Percentiles rank a stretch among this genome's conserved stretches.
Evolutionary conservation across 1,140 invertebrate genomes (phyloP).

Genomic region (Bombyx mandarina): DNA sequence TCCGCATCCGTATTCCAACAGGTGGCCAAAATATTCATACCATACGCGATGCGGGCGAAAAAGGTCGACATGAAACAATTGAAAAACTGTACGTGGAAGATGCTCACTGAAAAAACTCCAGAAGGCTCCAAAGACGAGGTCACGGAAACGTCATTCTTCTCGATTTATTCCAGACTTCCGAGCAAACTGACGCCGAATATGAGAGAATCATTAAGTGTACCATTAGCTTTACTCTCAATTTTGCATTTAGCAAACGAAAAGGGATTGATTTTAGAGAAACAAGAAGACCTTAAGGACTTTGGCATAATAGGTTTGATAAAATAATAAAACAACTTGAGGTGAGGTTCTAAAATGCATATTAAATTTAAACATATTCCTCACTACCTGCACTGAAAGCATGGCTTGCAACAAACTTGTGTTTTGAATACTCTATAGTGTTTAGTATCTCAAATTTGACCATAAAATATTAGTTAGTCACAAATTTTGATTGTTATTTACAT

Average conservation of each 20-base stretch:
- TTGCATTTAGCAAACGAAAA: constrained; percentile 88
- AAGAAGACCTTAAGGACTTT: constrained; percentile 54
- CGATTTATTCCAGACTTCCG: constrained; percentile 75
- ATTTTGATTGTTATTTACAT: no score
- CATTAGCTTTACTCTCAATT: constrained; percentile 82
- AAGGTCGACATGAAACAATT: constrained; percentile 85
- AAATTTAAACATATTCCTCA: no score
- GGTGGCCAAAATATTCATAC: constrained; percentile 79
- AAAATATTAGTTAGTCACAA: no score
- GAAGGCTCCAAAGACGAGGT: constrained; percentile 47
- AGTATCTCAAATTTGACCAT: no score
- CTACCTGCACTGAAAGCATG: no score
- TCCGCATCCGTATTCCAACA: constrained; percentile 19
- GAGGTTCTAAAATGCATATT: no score
- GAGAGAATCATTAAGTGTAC: constrained; percentile 80
- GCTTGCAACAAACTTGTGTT: no score
- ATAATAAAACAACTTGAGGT: no score
- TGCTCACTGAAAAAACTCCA: constrained; percentile 51
- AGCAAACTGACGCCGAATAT: constrained; percentile 73
- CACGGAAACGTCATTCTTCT: constrained; percentile 54
- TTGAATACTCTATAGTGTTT: no score
- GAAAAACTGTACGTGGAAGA: constrained; percentile 80
- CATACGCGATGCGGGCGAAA: constrained; percentile 83
- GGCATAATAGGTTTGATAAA: constrained; percentile 34
- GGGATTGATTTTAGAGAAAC: constrained; percentile 53